Evolutionary conservation across 2,797 vertebrate genomes (phyloP).

Genomic region (Danio choprae): DNA sequence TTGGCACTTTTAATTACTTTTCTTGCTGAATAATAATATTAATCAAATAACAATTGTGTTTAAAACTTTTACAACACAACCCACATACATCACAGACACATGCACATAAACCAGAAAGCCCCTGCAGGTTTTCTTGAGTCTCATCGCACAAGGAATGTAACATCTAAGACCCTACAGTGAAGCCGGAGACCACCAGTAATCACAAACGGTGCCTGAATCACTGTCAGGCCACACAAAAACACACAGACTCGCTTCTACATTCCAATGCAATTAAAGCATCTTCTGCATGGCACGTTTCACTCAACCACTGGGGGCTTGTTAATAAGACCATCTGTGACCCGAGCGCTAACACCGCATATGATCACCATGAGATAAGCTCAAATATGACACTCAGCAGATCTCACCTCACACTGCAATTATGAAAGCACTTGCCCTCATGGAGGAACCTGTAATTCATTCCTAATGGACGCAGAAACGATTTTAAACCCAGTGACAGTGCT

Average conservation of each 20-base stretch:
- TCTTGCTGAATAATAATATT: background rate
- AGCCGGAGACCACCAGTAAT: conserved; percentile 44
- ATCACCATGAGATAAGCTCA: conserved; percentile 73
- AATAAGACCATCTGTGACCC: conserved; percentile 74
- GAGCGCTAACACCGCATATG: conserved; percentile 57
- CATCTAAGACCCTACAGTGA: conserved; percentile 68
- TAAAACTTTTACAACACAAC: no score
- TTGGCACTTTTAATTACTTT: no score
- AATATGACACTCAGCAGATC: conserved; percentile 75
- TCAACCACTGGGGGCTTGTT: conserved; percentile 72
- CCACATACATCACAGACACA: background rate
- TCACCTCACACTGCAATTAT: conserved; percentile 75
- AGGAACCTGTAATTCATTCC: conserved; percentile 62
- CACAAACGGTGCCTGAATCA: conserved; percentile 61
- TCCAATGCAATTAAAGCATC: conserved; percentile 80
- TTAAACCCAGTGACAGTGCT: conserved; percentile 23
- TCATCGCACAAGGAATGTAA: conserved; percentile 65
- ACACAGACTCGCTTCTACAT: conserved; percentile 65
- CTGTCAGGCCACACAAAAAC: conserved; percentile 74
- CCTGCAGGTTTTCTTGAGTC: background rate
- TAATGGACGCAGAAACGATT: conserved; percentile 51
- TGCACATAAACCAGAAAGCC: conserved; percentile 12
- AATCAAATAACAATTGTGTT: background rate
- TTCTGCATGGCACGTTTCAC: conserved; percentile 73
- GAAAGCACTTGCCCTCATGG: conserved; percentile 78